Base-by-base conservation (phyloP, 2,113 vertebrate species). In the Clarias gariepinus region DNA sequence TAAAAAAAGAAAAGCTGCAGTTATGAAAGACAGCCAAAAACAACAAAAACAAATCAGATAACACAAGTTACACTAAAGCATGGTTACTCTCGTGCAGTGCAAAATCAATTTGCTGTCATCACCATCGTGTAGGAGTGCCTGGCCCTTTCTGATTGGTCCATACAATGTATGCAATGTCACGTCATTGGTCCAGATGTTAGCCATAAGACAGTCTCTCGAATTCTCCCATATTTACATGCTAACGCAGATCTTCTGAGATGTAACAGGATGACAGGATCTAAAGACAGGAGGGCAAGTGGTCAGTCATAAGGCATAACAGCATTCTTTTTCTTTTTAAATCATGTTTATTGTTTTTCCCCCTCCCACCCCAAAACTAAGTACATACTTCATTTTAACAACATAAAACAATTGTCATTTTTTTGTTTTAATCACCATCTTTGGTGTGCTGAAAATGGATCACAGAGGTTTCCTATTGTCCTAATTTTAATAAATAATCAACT, bases 101-200 rank as follows among this genome's bases (percentile, higher is more conserved):
- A 91, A 87, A 82, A 90, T 88, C 92, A 91, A 94, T 88, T 86
- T 91, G 91, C 87, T 85, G 90, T 91, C 92, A 88, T 86, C 73
- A 87, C 68, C 78, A 92, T 92, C 90, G 88, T 89, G 52, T 78
- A 88, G 90, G 90, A 88, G 90, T 88, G 80, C 90, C 68, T 91
- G 84, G 92, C 90, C 90, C 91, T 90, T 88, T 92, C 90, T 88
- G 92, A 93, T 94, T 95, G 93, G 94, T 94, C 94, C 93, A 92
- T 92, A 92, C 89, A 92, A 90, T 91, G 90, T 88, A 93, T 81
- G 79, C 89, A 91, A 91, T 88, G 91, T 88, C 90, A 87, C 55
- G 36, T 89, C 93, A 91, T 92, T 95, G 94, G 93, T 95, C 93
- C 94, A 91, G 93, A 90, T 89, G 90, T 93, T 91, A 92, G 92